Evolutionary conservation across 2,888 invertebrate genomes (phyloP).

Genomic region (Kryphioiulus occultus): DNA sequence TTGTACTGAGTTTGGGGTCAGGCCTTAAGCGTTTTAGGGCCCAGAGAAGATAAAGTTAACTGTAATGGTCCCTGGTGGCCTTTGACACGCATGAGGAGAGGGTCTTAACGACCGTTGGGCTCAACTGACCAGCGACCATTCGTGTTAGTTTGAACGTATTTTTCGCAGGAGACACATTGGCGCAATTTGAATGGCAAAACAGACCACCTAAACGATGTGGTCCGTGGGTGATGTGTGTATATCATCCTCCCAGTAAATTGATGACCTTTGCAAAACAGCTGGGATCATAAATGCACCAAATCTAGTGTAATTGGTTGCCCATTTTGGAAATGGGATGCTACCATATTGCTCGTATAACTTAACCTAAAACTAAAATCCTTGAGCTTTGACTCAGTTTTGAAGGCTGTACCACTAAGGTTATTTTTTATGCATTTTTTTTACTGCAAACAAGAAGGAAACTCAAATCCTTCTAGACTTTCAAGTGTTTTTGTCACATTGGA

Average conservation of each 20-base stretch:
- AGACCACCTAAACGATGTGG: slow-evolving; percentile 28
- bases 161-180: not conserved
- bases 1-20: too few species aligned
- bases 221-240: not conserved
- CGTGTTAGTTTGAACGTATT: not conserved
- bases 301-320: not conserved
- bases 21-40: not conserved
- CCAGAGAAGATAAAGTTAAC: not conserved
- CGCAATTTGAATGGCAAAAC: slow-evolving; percentile 17
- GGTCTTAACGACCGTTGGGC: not conserved
- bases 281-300: not conserved
- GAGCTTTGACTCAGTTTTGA: slow-evolving; percentile 35
- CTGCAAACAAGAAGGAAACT: not conserved
- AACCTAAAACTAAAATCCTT: slow-evolving; percentile 1
- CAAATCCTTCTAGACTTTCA: not conserved
- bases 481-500: slow-evolving; percentile 2
- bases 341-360: not conserved
- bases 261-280: slow-evolving; percentile 28
- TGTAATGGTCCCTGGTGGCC: not conserved
- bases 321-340: not conserved
- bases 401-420: not conserved
- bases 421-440: not conserved
- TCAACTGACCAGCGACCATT: slow-evolving; percentile 5
- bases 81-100: not conserved
- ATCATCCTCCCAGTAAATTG: not conserved